These are phyloP conservation scores for Eunapius fragilis DNA, from an alignment of 37 sponge, comb jelly and placozoan genomes.

Conservation along the genomic window DNA sequence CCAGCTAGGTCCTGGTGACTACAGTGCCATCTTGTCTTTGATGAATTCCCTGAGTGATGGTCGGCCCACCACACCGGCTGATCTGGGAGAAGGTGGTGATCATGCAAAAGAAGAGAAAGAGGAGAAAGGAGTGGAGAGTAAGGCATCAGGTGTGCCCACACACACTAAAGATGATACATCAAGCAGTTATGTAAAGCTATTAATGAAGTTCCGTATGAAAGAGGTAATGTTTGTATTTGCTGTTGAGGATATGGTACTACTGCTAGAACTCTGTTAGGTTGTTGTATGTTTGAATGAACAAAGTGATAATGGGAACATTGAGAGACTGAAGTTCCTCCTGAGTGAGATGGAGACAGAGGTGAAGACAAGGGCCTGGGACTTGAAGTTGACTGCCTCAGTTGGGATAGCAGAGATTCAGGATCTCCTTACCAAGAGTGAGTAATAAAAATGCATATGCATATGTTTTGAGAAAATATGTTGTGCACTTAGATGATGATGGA, in stretches of 20 bases:
- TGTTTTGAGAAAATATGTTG: background rate
- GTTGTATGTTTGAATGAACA: background rate
- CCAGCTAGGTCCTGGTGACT: background rate
- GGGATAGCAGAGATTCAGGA: conserved; percentile 11
- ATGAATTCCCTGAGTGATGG: background rate
- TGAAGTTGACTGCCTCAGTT: conserved; percentile 15
- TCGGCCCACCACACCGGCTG: background rate
- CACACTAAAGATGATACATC: background rate
- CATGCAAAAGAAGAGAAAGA: background rate
- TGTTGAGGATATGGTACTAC: background rate
- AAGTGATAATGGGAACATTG: conserved; percentile 6
- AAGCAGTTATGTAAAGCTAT: background rate
- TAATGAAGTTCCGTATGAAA: background rate
- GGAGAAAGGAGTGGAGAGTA: background rate
- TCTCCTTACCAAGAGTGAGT: conserved; percentile 1
- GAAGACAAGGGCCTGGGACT: conserved; percentile 24
- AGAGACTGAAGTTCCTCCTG: conserved; percentile 33
- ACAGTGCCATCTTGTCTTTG: background rate
- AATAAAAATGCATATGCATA: background rate
- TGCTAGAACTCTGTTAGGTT: background rate
- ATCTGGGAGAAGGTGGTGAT: too few relatives aligned
- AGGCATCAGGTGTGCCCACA: background rate
- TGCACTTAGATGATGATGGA: background rate
- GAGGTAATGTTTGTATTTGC: background rate
- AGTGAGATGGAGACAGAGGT: conserved; percentile 12